Percentiles rank a stretch among this genome's conserved stretches.
These are phyloP conservation scores for Pinctada fucata DNA, from an alignment of 2,888 invertebrate genomes.

Conservation along the genomic window DNA sequence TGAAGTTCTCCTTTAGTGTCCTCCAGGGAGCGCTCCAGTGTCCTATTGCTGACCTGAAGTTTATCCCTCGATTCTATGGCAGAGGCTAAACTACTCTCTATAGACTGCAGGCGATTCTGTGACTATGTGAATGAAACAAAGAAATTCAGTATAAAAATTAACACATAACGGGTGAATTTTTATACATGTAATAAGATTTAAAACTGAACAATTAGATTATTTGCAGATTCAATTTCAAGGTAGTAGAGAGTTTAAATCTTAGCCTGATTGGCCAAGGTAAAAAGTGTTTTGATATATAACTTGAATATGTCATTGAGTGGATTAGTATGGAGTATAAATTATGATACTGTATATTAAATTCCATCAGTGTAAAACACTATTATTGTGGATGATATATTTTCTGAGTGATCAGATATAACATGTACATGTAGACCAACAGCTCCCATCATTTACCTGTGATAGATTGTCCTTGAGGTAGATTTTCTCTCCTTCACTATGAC, in stretches of 20 bases:
- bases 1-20: constrained; percentile 57
- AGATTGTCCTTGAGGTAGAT: constrained; percentile 62
- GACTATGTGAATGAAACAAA: constrained; percentile 33
- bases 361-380: too few species aligned
- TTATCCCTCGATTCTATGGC: constrained; percentile 56
- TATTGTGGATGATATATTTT: too few species aligned
- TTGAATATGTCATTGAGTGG: too few species aligned
- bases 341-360: too few species aligned
- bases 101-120: constrained; percentile 57
- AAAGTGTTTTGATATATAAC: too few species aligned
- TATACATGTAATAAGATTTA: neutral
- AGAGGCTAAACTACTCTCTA: constrained; percentile 57
- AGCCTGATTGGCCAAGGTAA: too few species aligned
- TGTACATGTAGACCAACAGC: too few species aligned
- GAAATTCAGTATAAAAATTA: neutral
- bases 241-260: neutral
- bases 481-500: constrained; percentile 64
- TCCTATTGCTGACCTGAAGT: constrained; percentile 48
- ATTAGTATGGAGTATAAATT: too few species aligned
- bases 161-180: neutral
- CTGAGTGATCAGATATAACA: too few species aligned
- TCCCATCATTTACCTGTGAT: constrained; percentile 41
- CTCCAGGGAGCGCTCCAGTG: constrained; percentile 57
- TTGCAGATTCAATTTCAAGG: neutral
- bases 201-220: neutral